Evolutionary conservation across 2,113 vertebrate species (phyloP), one percentile per base, ranked within the genome.

Genomic region (Xenopus borealis): DNA sequence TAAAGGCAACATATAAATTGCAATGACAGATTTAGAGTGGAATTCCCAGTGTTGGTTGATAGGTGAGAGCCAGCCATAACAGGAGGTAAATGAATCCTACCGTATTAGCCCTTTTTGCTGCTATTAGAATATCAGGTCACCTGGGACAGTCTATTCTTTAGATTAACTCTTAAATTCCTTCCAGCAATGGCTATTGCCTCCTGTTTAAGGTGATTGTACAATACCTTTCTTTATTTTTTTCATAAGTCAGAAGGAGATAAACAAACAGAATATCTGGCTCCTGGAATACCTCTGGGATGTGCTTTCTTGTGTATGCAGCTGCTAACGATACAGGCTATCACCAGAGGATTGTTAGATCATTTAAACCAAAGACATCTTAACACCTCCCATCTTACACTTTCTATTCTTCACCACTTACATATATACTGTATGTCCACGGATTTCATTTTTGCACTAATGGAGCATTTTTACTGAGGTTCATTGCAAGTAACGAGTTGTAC

Each of bases 81-180:
- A 67, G 80, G 79, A 83, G 79, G 81, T 82, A 82, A 78, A 58
- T 80, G 81, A 79, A 80, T 33, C 69, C 61, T 84, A 82, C 81
- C 67, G 66, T 82, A 80, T 80, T 81, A 81, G 85, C 78, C 82
- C 77, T 82, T 82, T 80, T 40, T 40, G 74, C 82, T 81, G 81
- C 79, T 78, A 79, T 83, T 75, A 82, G 70, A 81, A 78, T 80
- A 78, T 73, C 77, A 80, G 81, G 78, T 79, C 85, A 88, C 87
- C 83, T 87, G 85, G 82, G 85, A 86, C 79, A 83, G 87, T 58
- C 1, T 55, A 2, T 55, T 16, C 53, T 7, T 10, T 55, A 46
- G 16, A 55, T 91, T 92, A 92, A 90, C 88, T 78, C 85, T 64
- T 82, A 33, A 18, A 10, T 65, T 45, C 82, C 82, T 23, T 7